Base-by-base conservation (phyloP, 53 echinoderm and acorn worm species). In the Hippasteria phrygiana region DNA sequence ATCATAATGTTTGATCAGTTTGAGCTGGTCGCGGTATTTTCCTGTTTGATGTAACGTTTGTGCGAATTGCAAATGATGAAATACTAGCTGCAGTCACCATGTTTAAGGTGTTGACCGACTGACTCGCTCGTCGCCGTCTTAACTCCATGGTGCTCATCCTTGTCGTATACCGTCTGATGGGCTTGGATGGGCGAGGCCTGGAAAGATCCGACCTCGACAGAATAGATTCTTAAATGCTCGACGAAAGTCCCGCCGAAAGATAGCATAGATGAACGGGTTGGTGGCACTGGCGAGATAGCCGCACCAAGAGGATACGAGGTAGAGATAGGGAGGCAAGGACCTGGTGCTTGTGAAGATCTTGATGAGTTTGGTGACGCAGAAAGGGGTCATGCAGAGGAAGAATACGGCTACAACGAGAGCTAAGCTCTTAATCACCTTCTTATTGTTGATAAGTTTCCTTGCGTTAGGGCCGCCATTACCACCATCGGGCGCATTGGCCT, bases 311-410 rank as follows among this genome's bases (percentile, higher is more conserved):
- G 91, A 50, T 39, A 71, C 43, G 28, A 71, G 78, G 22, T 91
- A 88, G 0, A 88, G 27, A 18, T 65, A 71, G 4, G 50, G 70
- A 0, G 91, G 91, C 22, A 91, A 11, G 10, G 43, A 35, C 31
- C 78, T 51, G 1, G 71, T 63, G 26, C 70, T 55, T 17, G 43
- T 71, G 71, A 91, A 65, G 18, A 91, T 91, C 62, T 91, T 91
- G 78, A 91, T 79, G 56, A 91, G 69, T 79, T 91, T 91, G 16
- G 91, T n/a, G n/a, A n/a, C n/a, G n/a, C n/a, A n/a, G n/a, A n/a
- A n/a, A n/a, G n/a, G n/a, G n/a, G n/a, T n/a, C n/a, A n/a, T n/a
- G n/a, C n/a, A n/a, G n/a, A n/a, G n/a, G n/a, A n/a, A n/a, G n/a
- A n/a, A n/a, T n/a, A 88, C 35, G 56, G 56, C 71, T 7, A 91